Percentiles rank a stretch among this genome's conserved stretches.
These are phyloP conservation scores for Gorsachius magnificus DNA, from an alignment of 2,797 vertebrate genomes.

Conservation along the genomic window DNA sequence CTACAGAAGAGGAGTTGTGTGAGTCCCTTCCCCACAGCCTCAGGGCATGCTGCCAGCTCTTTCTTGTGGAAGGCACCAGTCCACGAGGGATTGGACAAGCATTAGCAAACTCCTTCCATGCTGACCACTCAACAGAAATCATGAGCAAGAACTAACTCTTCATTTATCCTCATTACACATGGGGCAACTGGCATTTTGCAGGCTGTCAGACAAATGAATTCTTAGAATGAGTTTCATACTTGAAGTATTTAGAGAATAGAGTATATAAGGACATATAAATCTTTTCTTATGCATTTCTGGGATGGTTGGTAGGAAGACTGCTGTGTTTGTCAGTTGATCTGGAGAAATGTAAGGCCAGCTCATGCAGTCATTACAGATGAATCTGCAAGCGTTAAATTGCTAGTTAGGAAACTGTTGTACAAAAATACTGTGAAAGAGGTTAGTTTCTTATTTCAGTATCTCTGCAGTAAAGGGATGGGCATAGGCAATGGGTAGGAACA, in stretches of 20 bases:
- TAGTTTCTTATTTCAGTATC: neutral
- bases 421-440: neutral
- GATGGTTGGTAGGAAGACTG: neutral
- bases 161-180: neutral
- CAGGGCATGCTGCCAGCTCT: neutral
- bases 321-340: neutral
- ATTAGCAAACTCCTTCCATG: neutral
- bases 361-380: neutral
- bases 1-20: neutral
- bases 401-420: neutral
- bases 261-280: neutral
- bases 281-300: neutral
- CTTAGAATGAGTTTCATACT: neutral
- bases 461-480: neutral
- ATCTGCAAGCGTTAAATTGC: neutral
- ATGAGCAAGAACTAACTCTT: neutral
- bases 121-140: neutral
- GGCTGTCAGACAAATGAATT: neutral
- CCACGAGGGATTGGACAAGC: rapidly evolving
- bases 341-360: neutral
- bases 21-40: neutral
- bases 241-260: neutral
- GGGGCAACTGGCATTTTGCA: neutral
- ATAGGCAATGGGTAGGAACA: rapidly evolving
- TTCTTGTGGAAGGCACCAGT: neutral